Base-by-base conservation (phyloP, 2,797 vertebrate species). In the Falco cherrug region DNA sequence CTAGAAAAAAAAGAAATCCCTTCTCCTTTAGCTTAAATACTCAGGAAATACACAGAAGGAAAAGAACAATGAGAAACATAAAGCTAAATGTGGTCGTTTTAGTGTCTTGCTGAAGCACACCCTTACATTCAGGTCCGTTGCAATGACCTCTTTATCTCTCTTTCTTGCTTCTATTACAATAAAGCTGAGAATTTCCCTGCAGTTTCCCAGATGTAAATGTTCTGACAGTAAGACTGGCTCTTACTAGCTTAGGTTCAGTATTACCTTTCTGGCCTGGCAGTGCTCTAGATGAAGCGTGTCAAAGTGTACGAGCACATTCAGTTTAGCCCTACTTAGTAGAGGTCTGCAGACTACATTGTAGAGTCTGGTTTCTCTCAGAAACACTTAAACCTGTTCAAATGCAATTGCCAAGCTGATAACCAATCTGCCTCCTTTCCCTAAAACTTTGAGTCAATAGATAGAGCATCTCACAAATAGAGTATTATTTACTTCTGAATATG, bases 11-110 rank as follows among this genome's bases (percentile, higher is more conserved):
- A n/a, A 35, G 1, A 28, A 65, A 47, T 18, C n/a, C 37, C 47
- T 73, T 57, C 63, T 76, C 4, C 35, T 91, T 63, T 35, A 69
- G 18, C 22, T 64, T 51, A 79, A 87, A 84, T 25, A 69, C 21
- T 43, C 81, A 91, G 54, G 68, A 94, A 90, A 69, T 57, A 57
- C 35, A 59, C 8, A 87, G 82, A 74, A 87, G 41, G 37, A 87
- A 87, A 86, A 84, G 24, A 82, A 29, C 31, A 83, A 4, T 0
- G 0, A 76, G 17, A 71, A 68, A 33, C 35, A 73, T 16, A 59
- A 90, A 86, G 43, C 12, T 70, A 60, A 92, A 67, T 10, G n/a
- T 0, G 5, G 25, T 17, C n/a, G 53, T 41, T 77, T 48, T 1
- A 73, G 20, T 4, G 13, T 37, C 33, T 31, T 65, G 53, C 61